Percentiles rank a stretch among this genome's conserved stretches.
Evolutionary conservation across 2,113 vertebrate genomes (phyloP).

Genomic region (Rhadina sibilatrix): DNA sequence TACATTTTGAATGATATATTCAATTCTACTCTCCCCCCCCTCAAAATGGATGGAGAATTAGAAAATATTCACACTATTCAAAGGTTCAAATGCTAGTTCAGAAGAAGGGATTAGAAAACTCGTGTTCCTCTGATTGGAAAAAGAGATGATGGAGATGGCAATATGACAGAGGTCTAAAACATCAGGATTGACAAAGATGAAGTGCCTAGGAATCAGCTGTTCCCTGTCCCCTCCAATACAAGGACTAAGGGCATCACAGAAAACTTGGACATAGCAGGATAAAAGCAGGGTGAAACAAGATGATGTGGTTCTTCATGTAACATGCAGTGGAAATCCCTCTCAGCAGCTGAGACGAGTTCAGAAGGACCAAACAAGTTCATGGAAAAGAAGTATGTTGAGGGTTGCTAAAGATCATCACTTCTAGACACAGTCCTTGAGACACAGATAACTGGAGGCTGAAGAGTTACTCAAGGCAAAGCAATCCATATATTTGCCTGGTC

Average conservation of each 20-base stretch:
- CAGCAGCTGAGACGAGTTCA: background rate
- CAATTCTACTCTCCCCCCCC: background rate
- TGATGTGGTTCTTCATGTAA: background rate
- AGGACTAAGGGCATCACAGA: background rate
- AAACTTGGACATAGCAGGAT: background rate
- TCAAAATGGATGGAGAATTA: background rate
- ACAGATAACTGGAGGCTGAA: background rate
- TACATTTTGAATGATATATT: background rate
- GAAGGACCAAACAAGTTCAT: background rate
- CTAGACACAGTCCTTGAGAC: background rate
- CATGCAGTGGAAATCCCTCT: background rate
- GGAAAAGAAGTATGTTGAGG: background rate
- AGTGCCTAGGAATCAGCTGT: background rate
- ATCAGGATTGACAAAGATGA: background rate
- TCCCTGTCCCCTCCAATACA: background rate
- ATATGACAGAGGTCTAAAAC: background rate
- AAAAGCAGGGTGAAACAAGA: background rate
- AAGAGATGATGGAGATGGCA: background rate
- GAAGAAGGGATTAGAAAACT: background rate
- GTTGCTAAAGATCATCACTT: background rate
- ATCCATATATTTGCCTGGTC: background rate
- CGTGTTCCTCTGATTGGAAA: background rate
- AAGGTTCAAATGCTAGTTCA: background rate
- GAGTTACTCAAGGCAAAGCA: background rate
- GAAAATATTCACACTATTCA: background rate